These are phyloP conservation scores for Drosophila simulans DNA, from an alignment of 1,140 invertebrate species.

Conservation along the genomic window DNA sequence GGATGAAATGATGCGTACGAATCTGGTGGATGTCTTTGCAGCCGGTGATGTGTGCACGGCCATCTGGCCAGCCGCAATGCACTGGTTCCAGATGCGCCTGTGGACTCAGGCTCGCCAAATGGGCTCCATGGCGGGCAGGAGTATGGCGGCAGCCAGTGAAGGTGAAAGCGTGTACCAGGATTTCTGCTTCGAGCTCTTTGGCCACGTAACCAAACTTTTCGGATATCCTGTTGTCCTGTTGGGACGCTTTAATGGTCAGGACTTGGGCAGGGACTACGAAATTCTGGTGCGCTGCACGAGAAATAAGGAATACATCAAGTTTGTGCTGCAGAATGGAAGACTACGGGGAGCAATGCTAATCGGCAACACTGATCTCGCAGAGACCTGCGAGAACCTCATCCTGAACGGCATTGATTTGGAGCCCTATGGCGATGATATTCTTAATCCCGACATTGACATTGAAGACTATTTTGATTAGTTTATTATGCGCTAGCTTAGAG, in stretches of 20 bases:
- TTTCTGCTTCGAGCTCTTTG: constrained; percentile 98
- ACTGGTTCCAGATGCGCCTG: constrained; percentile 98
- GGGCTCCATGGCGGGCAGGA: constrained; percentile 96
- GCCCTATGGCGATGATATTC: constrained; percentile 94
- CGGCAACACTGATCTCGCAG: constrained; percentile 98
- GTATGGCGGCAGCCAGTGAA: constrained; percentile 90
- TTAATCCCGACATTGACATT: constrained; percentile 98
- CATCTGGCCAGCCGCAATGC: constrained; percentile 90
- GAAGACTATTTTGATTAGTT: constrained; percentile 99
- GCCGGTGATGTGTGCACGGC: constrained; percentile 97
- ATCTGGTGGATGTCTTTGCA: constrained; percentile 92
- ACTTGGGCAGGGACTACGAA: constrained; percentile 93
- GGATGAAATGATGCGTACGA: constrained; percentile 94
- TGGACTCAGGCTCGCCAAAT: constrained; percentile 99
- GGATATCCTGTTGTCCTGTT: constrained; percentile 97
- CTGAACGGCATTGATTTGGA: constrained; percentile 96
- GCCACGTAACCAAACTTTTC: constrained; percentile 98
- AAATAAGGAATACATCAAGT: constrained; percentile 95
- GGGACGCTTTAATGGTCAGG: constrained; percentile 97
- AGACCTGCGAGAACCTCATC: constrained; percentile 99
- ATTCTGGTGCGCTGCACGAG: constrained; percentile 94
- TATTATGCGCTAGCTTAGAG: constrained; percentile 17
- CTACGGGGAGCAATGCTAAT: constrained; percentile 97
- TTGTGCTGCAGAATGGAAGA: constrained; percentile 93
- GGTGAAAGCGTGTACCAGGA: constrained; percentile 91